A percentile compares a stretch with the other conserved stretches of the same genome.
Evolutionary conservation across 2,888 invertebrate genomes (phyloP).

Genomic region (Orgyia antiqua): DNA sequence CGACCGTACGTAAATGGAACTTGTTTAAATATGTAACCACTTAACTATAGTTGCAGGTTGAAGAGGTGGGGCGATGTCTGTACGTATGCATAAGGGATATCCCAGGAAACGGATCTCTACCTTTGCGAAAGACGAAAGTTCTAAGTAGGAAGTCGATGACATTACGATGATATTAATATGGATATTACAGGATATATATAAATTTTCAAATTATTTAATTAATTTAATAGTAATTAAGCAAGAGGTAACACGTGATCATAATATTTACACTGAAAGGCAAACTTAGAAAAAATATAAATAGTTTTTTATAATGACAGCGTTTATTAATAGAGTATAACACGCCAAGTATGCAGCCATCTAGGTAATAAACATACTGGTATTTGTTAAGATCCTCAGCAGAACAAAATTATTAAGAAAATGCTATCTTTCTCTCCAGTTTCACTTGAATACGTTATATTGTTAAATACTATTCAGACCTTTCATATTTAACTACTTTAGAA

Average conservation of each 20-base stretch:
- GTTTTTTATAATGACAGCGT: constrained; percentile 6
- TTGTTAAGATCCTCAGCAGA: constrained; percentile 2
- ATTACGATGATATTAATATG: constrained; percentile 30
- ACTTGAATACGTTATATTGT: too few species aligned
- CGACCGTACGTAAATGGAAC: constrained; percentile 56
- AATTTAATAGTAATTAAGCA: not conserved
- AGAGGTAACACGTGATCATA: not conserved
- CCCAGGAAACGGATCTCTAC: constrained; percentile 63
- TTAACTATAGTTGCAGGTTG: constrained; percentile 37
- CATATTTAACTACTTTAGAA: too few species aligned
- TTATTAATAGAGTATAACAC: constrained; percentile 9
- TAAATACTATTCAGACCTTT: too few species aligned
- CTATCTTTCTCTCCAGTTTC: too few species aligned
- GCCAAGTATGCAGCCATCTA: constrained; percentile 4
- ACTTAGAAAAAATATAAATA: too few species aligned
- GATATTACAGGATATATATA: constrained; percentile 22
- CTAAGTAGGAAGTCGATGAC: constrained; percentile 57
- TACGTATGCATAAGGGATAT: constrained; percentile 42
- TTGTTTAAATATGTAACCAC: constrained; percentile 67
- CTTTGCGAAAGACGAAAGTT: constrained; percentile 64
- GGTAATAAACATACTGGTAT: constrained; percentile 1
- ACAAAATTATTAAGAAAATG: too few species aligned
- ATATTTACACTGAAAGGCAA: constrained; percentile 3
- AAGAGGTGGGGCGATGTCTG: constrained; percentile 44
- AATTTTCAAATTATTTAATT: too few species aligned